A percentile compares a stretch with the other conserved stretches of the same genome.
These are phyloP conservation scores for Rhingia campestris DNA, from an alignment of 2,888 invertebrate species.

Conservation along the genomic window DNA sequence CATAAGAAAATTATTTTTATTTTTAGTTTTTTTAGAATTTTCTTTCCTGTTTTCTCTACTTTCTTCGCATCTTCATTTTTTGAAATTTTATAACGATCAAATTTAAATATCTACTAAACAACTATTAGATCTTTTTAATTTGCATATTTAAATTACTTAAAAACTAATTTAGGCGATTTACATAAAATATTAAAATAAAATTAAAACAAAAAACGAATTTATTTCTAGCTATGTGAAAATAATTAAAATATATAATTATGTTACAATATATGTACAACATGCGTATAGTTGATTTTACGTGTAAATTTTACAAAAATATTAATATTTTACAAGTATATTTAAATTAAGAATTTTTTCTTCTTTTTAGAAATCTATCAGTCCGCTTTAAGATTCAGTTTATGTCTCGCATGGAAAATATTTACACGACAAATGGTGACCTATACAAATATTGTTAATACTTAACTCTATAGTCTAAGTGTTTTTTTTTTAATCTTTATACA, in stretches of 20 bases:
- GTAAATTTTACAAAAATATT: conserved; percentile 72
- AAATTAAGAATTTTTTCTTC: conserved; percentile 71
- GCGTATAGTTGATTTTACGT: conserved; percentile 30
- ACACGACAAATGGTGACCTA: conserved; percentile 47
- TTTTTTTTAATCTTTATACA: conserved; percentile 64
- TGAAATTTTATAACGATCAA: conserved; percentile 25
- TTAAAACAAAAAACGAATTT: conserved; percentile 46
- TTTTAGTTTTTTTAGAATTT: conserved; percentile 27
- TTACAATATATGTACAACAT: conserved; percentile 48
- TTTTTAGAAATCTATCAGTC: conserved; percentile 73
- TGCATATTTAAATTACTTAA: conserved; percentile 66
- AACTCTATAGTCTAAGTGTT: conserved; percentile 48
- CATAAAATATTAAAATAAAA: conserved; percentile 44
- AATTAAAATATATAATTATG: conserved; percentile 9
- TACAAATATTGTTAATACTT: conserved; percentile 64
- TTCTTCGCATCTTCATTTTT: background rate
- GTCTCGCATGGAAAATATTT: conserved; percentile 70
- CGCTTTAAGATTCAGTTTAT: conserved; percentile 62
- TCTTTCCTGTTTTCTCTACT: background rate
- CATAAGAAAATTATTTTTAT: conserved; percentile 66
- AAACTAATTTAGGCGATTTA: conserved; percentile 52
- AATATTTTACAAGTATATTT: conserved; percentile 51
- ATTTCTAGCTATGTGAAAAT: conserved; percentile 55
- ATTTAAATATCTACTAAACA: conserved; percentile 67
- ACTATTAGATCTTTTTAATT: conserved; percentile 32